Evolutionary conservation across 2,113 vertebrate species (phyloP), one percentile per base, ranked within the genome.

Genomic region (Notothenia rossii): DNA sequence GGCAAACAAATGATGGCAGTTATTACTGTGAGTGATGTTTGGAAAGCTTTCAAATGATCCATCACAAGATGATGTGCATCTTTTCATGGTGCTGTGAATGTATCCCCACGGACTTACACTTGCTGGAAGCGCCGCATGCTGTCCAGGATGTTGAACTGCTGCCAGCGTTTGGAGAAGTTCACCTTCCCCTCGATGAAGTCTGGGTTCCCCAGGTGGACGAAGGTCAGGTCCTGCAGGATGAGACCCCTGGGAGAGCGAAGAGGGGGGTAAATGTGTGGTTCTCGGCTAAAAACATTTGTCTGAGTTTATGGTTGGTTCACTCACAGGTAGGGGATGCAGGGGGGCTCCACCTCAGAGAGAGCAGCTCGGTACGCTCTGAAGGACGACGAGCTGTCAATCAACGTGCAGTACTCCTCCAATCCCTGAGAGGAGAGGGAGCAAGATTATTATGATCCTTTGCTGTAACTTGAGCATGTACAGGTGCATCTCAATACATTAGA

Each of bases 91-190:
- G 7, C 14, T 70, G 1, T 46, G 50, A 22, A 54, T 54, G 48
- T 13, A 48, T 36, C 36, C 29, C 3, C 3, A 36, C 15, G 49
- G 36, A 96, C 98, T 96, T 93, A 99, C 98, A 95, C 96, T 96
- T 99, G 98, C 91, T 99, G 98, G 95, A 99, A 99, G 89, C 98
- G 95, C 63, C 98, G 96, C 98, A 99, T 99, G 92, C 98, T 98
- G 94, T 99, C 98, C 90, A 99, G 93, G 85, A 99, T 99, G 95
- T 99, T 99, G 91, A 99, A 99, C 93, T 99, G 98, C 89, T 99
- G 98, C 98, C 98, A 99, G 51, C 98, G 97, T 81, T 99, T 99
- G 91, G 98, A 99, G 71, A 99, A 99, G 75, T 99, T 99, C 82
- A 99, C 97, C 87, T 99, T 99, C 68, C 97, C 96, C 0, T 99